Evolutionary conservation across 2,888 invertebrate genomes (phyloP), one percentile per base, ranked within the genome.

Genomic region (Drosophila histrio): DNA sequence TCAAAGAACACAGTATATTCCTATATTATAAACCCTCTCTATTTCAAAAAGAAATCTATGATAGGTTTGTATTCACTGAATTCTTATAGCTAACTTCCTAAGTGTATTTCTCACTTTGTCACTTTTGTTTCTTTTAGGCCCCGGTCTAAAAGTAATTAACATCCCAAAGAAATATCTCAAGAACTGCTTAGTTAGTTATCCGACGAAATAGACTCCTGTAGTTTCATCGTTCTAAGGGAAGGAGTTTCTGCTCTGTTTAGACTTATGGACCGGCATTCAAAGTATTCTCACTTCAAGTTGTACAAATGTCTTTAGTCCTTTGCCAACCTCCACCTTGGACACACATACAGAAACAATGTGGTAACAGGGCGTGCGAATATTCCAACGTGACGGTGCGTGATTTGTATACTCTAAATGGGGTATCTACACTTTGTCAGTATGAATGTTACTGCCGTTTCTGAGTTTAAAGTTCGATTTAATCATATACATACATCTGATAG

Each of bases 331-430:
- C 39, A 38, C 32, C 41, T 13, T 21, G 38, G 26, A 38, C 62
- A 46, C 44, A 50, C 39, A 7, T n/a, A 26, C 50, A 13, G n/a
- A 7, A 56, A 66, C 49, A 71, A 61, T 66, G 66, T 61, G 72
- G 49, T 61, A 60, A 61, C 61, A 26, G 52, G 43, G 79, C 82
- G 76, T 79, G 83, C 79, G 77, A 83, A 83, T 74, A 77, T 81
- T 79, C 49, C 46, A 80, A 71, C 52, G 74, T 79, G 76, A 60
- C 60, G 70, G 43, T 62, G 49, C 50, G 22, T 58, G 57, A 57
- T 75, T 61, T 44, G 30, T 19, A 60, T 85, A 54, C 79, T 15
- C 69, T 76, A 22, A 24, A 5, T 22, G 0, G 3, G 11, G 30
- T 47, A 15, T 32, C 17, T 3, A 15, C 1, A 32, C 8, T 47